Percentiles rank a stretch among this genome's conserved stretches.
These are phyloP conservation scores for Myzus persicae DNA, from an alignment of 1,140 invertebrate genomes.

Conservation along the genomic window DNA sequence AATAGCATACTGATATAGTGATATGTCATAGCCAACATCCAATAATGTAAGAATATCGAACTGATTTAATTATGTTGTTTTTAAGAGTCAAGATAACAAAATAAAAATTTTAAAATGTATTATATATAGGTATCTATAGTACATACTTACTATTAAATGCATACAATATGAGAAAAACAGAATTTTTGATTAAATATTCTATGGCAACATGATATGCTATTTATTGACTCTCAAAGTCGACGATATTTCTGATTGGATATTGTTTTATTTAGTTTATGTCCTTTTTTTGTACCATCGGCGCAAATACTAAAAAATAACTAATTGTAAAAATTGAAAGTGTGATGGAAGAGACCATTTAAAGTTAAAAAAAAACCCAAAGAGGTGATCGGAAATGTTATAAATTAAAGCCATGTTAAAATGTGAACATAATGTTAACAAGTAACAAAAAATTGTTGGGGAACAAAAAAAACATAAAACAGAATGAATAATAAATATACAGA, in stretches of 20 bases:
- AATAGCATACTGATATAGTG: too few relatives aligned
- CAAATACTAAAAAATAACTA: not conserved
- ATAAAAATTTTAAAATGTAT: not conserved
- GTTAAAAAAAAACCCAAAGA: not conserved
- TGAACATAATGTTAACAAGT: not conserved
- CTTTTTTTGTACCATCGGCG: not conserved
- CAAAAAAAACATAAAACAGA: not conserved
- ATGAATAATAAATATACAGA: too few relatives aligned
- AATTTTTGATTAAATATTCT: not conserved
- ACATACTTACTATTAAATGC: not conserved
- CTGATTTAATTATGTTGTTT: not conserved
- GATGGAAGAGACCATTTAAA: not conserved
- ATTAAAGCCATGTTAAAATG: not conserved
- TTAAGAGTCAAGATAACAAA: not conserved
- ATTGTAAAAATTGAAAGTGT: not conserved
- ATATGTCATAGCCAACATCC: not conserved
- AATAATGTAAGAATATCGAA: not conserved
- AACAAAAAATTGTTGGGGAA: not conserved
- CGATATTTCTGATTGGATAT: not conserved
- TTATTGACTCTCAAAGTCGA: not conserved
- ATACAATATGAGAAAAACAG: not conserved
- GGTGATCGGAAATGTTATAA: not conserved
- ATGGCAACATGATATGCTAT: not conserved
- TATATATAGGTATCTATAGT: not conserved
- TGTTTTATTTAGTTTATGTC: not conserved